Conservation (phyloP, 1,140 invertebrate genomes). For the Augochlora pura region DNA sequence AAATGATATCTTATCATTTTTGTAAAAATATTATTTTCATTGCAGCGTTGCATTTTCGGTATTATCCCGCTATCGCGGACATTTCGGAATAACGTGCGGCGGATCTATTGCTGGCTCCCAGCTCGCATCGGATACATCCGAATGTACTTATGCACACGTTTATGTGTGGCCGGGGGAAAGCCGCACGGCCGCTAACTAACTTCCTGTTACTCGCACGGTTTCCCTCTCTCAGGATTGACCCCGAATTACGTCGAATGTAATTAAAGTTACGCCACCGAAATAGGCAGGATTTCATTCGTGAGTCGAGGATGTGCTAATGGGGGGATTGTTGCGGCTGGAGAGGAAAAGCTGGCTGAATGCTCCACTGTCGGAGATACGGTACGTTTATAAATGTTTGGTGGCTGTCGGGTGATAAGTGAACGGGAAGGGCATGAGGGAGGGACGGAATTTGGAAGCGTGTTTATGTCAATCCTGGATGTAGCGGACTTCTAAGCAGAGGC, state of each 20-base stretch:
- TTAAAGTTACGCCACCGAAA: constrained; percentile 45
- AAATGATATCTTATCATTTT: too few species aligned
- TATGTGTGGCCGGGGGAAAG: constrained; percentile 40
- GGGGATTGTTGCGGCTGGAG: neutral
- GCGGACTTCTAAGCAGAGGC: too few species aligned
- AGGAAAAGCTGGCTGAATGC: too few species aligned
- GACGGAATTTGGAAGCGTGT: too few species aligned
- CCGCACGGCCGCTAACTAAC: constrained; percentile 41
- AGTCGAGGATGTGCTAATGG: neutral
- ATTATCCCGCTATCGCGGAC: too few species aligned
- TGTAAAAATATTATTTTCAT: too few species aligned
- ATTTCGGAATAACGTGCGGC: neutral
- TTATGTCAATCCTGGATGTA: too few species aligned
- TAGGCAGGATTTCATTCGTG: constrained; percentile 6
- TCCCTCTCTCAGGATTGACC: constrained; percentile 40
- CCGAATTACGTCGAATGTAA: constrained; percentile 38
- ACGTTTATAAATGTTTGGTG: neutral
- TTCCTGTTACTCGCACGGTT: constrained; percentile 48
- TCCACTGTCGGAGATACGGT: too few species aligned
- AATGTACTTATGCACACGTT: constrained; percentile 50
- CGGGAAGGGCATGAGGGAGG: too few species aligned
- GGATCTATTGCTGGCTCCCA: constrained; percentile 18
- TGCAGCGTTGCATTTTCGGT: too few species aligned
- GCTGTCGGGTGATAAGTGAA: neutral
- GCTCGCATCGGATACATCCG: constrained; percentile 48